These are phyloP conservation scores for Spodoptera picta DNA, from an alignment of 2,888 invertebrate species.

Conservation along the genomic window DNA sequence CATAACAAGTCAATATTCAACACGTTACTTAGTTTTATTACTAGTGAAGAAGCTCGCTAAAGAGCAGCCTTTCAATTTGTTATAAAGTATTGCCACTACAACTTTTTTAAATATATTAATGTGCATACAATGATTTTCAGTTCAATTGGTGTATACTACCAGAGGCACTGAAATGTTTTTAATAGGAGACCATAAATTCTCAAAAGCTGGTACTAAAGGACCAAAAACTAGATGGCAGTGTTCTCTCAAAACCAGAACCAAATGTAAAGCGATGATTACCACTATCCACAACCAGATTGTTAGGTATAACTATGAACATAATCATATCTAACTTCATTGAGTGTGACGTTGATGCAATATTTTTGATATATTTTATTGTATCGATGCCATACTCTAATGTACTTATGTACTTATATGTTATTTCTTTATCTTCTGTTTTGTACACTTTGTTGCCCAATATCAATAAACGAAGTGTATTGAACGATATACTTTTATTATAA, in stretches of 20 bases:
- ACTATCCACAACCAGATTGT: not conserved
- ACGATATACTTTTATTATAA: no score
- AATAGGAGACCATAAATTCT: slow-evolving; percentile 6
- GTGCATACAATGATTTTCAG: slow-evolving; percentile 7
- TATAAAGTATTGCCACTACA: no score
- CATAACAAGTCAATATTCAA: no score
- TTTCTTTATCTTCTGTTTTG: no score
- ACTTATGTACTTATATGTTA: no score
- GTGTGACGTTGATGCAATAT: no score
- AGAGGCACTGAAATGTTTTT: slow-evolving; percentile 16
- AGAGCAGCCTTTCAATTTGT: not conserved
- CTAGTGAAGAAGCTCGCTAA: not conserved
- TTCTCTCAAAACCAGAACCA: not conserved
- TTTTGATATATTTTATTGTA: no score
- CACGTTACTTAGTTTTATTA: no score
- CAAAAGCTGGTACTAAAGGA: not conserved
- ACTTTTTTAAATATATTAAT: not conserved
- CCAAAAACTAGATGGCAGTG: slow-evolving; percentile 1
- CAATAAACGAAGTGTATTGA: no score
- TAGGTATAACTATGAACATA: not conserved
- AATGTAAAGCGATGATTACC: not conserved
- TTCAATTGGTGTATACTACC: slow-evolving; percentile 3
- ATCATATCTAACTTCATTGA: not conserved
- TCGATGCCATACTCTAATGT: no score
- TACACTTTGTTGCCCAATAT: no score